phyloP scores from a whole-genome alignment of 2,888 invertebrate genomes.

The Hymenopus coronatus region DNA sequence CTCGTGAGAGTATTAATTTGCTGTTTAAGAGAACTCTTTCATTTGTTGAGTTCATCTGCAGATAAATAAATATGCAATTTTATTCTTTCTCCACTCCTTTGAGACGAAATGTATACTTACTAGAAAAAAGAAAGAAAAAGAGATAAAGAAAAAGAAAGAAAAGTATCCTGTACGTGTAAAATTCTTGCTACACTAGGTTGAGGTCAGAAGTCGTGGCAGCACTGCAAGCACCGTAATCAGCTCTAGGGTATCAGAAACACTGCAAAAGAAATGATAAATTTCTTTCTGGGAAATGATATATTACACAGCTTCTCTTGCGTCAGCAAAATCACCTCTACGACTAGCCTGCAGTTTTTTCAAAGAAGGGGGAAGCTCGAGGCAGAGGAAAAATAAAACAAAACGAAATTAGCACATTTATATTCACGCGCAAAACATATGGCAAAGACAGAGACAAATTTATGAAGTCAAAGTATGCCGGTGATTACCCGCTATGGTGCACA shows the following conservation, averaged over 20 bases:
- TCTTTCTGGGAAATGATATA: neutral
- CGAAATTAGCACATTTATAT: neutral
- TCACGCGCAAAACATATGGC: neutral
- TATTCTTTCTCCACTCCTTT: too few species aligned
- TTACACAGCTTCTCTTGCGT: neutral
- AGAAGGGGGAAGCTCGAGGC: neutral
- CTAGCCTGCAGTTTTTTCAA: neutral
- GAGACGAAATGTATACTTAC: too few species aligned
- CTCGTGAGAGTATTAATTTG: too few species aligned
- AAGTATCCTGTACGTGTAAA: neutral
- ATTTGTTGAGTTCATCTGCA: too few species aligned
- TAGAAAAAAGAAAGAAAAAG: too few species aligned
- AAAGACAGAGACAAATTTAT: neutral
- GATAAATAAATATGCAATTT: too few species aligned
- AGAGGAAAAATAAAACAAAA: neutral
- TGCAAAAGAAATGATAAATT: neutral
- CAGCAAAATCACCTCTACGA: neutral
- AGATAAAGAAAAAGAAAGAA: too few species aligned
- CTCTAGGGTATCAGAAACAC: neutral
- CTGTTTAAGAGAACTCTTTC: too few species aligned
- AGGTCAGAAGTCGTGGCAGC: neutral
- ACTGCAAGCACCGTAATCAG: neutral
- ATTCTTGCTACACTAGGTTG: neutral
- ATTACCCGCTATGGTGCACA: neutral
- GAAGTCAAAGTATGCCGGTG: neutral